Evolutionary conservation across 2,113 vertebrate genomes (phyloP), one percentile per base, ranked within the genome.

Genomic region (Rutilus rutilus): DNA sequence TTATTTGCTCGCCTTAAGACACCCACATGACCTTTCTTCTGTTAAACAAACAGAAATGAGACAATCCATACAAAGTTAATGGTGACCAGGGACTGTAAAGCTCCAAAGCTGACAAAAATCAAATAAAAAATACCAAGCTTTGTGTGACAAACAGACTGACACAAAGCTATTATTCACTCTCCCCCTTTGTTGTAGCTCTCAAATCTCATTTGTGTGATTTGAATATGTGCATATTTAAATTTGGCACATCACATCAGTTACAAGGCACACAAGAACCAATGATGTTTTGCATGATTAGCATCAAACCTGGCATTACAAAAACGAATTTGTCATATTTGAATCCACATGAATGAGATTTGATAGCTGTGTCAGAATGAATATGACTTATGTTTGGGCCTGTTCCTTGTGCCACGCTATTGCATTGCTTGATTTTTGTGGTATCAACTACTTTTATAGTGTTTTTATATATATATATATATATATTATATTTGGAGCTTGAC

Each of bases 161-260:
- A 10, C 19, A 74, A 74, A 73, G 36, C 23, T 33, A 73, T 73
- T 71, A 73, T 73, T 23, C 36, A n/a, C 67, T 23, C 4, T 5
- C 19, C 9, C 10, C 21, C 39, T 12, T 67, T 67, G 27, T 15
- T 9, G 17, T 74, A 47, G 71, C 71, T 25, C 71, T 74, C 71
- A 47, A 74, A 74, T 25, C 71, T 74, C 71, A 74, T 74, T 74
- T 74, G 71, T 47, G 23, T 25, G 71, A 74, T 74, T 12, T 73
- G 36, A 42, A 73, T 73, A 73, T n/a, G 36, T 42, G 69, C 69
- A 42, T 73, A 42, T 73, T 73, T 23, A 71, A 71, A 71, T 71
- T 42, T 42, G 1, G 67, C 67, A 71, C 67, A 42, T 71, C 65
- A 36, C 30, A 69, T 36, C 15, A 17, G 17, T 36, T 71, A 73